Percentiles rank a stretch among this genome's conserved stretches.
These are phyloP conservation scores for Takifugu ocellatus DNA, from an alignment of 2,797 vertebrate species.

Conservation along the genomic window DNA sequence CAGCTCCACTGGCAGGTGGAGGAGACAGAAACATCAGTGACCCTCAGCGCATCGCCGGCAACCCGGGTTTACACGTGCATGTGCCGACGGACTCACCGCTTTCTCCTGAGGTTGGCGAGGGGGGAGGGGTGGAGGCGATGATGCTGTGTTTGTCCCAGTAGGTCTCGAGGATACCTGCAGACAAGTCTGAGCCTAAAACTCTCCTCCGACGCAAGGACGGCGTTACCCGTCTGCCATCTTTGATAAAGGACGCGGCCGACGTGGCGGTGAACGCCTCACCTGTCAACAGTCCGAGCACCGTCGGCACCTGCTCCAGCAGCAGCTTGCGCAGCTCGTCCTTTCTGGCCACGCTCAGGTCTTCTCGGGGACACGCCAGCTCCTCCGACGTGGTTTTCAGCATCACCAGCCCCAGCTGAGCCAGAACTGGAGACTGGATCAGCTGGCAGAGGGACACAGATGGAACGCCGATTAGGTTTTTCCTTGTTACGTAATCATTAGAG, in stretches of 20 bases:
- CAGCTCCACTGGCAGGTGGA: slow-evolving; percentile 76
- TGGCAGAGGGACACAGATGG: slow-evolving; percentile 49
- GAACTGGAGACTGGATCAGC: slow-evolving; percentile 91
- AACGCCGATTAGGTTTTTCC: slow-evolving; percentile 3
- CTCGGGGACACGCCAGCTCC: slow-evolving; percentile 93
- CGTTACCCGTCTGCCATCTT: no score
- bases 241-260: no score
- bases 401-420: slow-evolving; percentile 88
- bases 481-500: neutral
- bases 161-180: slow-evolving; percentile 90
- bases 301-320: slow-evolving; percentile 93
- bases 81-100: slow-evolving; percentile 76
- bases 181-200: neutral
- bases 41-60: no score
- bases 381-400: slow-evolving; percentile 97
- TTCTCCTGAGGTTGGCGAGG: slow-evolving; percentile 93
- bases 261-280: slow-evolving; percentile 67
- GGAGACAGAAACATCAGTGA: slow-evolving; percentile 17
- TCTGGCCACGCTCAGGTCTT: slow-evolving; percentile 91
- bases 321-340: slow-evolving; percentile 96
- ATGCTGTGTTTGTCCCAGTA: slow-evolving; percentile 98
- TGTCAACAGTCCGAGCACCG: slow-evolving; percentile 89
- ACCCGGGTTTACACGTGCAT: neutral
- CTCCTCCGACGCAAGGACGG: no score
- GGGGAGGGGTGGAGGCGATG: slow-evolving; percentile 91